Conservation (phyloP, 2,113 vertebrate species). For the Syrrhaptes paradoxus region DNA sequence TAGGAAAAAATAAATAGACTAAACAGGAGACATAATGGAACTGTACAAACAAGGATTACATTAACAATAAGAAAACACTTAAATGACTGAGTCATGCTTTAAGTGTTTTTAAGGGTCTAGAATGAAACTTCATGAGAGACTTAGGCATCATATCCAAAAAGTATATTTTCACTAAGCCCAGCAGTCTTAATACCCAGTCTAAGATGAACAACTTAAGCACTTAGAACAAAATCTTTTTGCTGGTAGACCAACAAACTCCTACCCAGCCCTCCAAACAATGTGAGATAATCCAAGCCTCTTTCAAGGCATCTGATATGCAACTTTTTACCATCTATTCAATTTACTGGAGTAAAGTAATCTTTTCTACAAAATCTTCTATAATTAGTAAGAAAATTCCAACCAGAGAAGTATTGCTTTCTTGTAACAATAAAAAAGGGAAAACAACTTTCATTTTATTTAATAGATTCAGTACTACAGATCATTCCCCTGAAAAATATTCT, state of each 20-base stretch:
- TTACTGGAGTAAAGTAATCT: neutral
- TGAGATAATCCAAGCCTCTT: neutral
- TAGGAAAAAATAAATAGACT: neutral
- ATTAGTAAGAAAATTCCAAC: neutral
- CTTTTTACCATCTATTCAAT: neutral
- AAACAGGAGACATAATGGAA: neutral
- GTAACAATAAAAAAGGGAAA: neutral
- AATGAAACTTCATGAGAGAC: neutral
- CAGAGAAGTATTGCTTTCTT: neutral
- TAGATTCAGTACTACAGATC: neutral
- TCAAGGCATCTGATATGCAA: neutral
- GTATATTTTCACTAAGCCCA: neutral
- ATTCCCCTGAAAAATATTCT: conserved; percentile 10
- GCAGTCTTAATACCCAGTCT: neutral
- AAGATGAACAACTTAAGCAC: neutral
- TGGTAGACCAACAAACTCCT: neutral
- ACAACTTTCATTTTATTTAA: neutral
- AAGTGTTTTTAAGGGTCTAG: neutral
- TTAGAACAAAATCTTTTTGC: neutral
- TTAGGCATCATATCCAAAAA: neutral
- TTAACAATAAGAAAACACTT: neutral
- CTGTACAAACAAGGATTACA: neutral
- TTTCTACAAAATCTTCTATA: neutral
- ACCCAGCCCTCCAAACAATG: neutral
- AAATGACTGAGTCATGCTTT: neutral